Percentiles rank a stretch among this genome's conserved stretches.
Evolutionary conservation across 2,113 vertebrate species (phyloP).

Genomic region (Pituophis catenifer): DNA sequence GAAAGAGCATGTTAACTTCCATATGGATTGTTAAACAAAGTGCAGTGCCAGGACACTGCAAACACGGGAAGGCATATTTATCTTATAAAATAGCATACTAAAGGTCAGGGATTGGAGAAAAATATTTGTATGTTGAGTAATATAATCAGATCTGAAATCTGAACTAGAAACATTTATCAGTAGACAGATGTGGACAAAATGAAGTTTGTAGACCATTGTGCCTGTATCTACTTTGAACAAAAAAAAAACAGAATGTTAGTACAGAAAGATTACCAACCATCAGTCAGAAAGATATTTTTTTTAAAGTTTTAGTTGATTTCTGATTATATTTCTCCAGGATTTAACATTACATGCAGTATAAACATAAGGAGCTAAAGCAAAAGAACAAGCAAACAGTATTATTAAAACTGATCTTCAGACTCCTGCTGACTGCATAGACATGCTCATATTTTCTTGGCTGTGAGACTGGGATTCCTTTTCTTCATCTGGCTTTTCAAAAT

Average conservation of each 20-base stretch:
- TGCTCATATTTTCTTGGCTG: not conserved
- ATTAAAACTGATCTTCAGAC: not conserved
- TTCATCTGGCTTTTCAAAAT: not conserved
- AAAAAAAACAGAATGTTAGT: conserved; percentile 12
- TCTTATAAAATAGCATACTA: not conserved
- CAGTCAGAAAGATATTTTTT: not conserved
- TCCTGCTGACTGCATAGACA: not conserved
- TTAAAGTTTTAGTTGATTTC: not conserved
- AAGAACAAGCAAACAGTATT: not conserved
- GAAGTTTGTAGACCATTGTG: not conserved
- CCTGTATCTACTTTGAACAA: not conserved
- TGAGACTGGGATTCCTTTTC: not conserved
- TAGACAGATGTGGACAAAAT: not conserved
- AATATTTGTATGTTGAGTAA: conserved; percentile 34
- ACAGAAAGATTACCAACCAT: conserved; percentile 37
- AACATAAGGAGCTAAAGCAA: not conserved
- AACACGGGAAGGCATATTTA: conserved; percentile 15
- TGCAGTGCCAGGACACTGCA: conserved; percentile 12
- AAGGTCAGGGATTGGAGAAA: not conserved
- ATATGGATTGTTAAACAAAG: conserved; percentile 33
- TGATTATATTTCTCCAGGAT: conserved; percentile 25
- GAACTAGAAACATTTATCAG: conserved; percentile 15
- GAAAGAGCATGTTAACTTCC: conserved; percentile 44
- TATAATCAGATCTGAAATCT: conserved; percentile 21
- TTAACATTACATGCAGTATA: not conserved